Percentiles rank a stretch among this genome's conserved stretches.
Evolutionary conservation across 2,113 vertebrate genomes (phyloP).

Genomic region (Nycticorax nycticorax): DNA sequence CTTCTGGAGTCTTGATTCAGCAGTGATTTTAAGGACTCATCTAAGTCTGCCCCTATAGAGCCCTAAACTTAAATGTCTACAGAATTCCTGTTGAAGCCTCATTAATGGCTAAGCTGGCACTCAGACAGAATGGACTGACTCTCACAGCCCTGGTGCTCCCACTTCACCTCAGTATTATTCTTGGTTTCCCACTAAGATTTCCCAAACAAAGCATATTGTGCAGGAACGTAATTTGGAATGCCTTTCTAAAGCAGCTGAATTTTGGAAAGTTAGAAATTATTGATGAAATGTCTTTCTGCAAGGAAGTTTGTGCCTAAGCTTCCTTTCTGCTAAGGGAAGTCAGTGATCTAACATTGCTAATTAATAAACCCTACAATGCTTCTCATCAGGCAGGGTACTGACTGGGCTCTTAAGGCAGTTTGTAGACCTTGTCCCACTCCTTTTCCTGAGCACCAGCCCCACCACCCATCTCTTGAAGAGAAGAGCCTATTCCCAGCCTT

Average conservation of each 20-base stretch:
- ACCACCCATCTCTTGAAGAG: neutral
- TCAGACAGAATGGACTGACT: neutral
- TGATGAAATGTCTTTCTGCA: neutral
- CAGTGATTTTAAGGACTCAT: neutral
- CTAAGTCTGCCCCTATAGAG: neutral
- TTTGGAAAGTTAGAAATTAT: neutral
- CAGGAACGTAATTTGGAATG: neutral
- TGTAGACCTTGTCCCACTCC: neutral
- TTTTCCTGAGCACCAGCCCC: neutral
- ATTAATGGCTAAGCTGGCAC: neutral
- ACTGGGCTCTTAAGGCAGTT: neutral
- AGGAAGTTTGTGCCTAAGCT: neutral
- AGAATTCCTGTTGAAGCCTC: neutral
- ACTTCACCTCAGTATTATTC: neutral
- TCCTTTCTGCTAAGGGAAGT: neutral
- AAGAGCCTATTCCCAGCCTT: neutral
- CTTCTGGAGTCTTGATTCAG: neutral
- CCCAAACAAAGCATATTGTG: neutral
- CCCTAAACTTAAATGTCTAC: neutral
- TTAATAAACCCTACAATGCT: neutral
- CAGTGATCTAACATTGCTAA: neutral
- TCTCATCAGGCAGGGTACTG: neutral
- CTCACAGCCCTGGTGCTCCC: neutral
- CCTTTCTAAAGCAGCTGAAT: neutral
- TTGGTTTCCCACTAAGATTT: neutral